Conservation (phyloP, 1,140 invertebrate genomes). For the Euura lappo region DNA sequence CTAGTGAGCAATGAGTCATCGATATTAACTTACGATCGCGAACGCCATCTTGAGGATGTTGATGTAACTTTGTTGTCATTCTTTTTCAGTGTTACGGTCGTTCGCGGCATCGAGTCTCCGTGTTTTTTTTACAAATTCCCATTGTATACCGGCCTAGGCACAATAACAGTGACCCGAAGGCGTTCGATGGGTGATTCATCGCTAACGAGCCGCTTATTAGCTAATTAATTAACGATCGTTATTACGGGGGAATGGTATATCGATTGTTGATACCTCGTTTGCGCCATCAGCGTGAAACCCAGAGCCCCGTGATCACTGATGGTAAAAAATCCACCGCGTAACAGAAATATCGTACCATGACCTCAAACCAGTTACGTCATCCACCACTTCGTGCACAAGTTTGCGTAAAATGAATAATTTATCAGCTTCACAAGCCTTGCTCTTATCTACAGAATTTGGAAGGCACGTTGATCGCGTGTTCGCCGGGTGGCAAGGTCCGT, state of each 20-base stretch:
- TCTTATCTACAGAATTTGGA: conserved; percentile 3
- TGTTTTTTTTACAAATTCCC: no score
- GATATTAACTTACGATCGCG: no score
- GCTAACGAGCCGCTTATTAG: conserved; percentile 40
- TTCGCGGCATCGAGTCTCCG: no score
- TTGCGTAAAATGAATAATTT: conserved; percentile 6
- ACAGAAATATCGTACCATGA: background rate
- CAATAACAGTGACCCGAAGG: no score
- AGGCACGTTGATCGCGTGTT: background rate
- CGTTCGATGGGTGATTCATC: conserved; percentile 22
- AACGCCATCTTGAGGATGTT: no score
- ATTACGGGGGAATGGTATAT: conserved; percentile 29
- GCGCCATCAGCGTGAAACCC: conserved; percentile 3
- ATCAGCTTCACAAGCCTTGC: background rate
- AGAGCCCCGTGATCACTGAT: background rate
- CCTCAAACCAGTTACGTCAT: no score
- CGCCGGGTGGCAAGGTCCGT: background rate
- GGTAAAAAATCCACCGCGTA: no score
- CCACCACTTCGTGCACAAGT: background rate
- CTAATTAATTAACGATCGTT: conserved; percentile 40
- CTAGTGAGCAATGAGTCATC: no score
- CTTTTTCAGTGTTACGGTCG: no score
- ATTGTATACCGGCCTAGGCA: no score
- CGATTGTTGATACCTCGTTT: conserved; percentile 30
- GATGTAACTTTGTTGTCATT: no score